Evolutionary conservation across 2,888 invertebrate species (phyloP), one percentile per base, ranked within the genome.

Genomic region (Noctua janthina): DNA sequence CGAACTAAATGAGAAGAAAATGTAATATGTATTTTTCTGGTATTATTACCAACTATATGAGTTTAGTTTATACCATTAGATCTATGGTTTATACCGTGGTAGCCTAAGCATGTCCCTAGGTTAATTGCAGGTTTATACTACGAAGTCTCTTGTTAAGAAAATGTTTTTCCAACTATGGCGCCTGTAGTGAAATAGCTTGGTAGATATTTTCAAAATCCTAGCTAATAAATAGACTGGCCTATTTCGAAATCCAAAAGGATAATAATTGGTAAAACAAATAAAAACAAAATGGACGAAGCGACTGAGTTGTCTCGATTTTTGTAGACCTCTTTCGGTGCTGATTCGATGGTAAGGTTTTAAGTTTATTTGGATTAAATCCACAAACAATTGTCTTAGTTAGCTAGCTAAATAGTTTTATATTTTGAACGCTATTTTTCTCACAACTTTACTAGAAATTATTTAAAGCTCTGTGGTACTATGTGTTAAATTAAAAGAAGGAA

Each of bases 291-390:
- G 8, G 35, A 64, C 17, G 59, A n/a, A 43, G 39, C 23, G 43
- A 75, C n/a, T 0, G 35, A 46, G 74, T 70, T 35, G 49, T 68
- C 11, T 74, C 20, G n/a, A 29, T 54, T 54, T 67, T 39, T 39
- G 5, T 43, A 59, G 59, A 7, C 7, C 56, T 23, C 23, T 56
- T 56, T 51, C 11, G 51, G 5, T 51, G 15, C 46, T 46, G 13
- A 46, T 46, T 46, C 46, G 46, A 46, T 11, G 46, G 23, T 10
- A 56, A 56, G 10, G 56, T n/a, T 59, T 59, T n/a, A 11, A 46
- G 46, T 13, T 46, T 8, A 7, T 29, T 39, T 54, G 71, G 29
- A 77, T 77, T 11, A 51, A 76, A 64, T 76, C 29, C 49, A 62
- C 49, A 6, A 5, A 76, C 17, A 76, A 29, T 64, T 51, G 23